Evolutionary conservation across 2,113 vertebrate genomes (phyloP).

Genomic region (Ctenodactylus gundi): DNA sequence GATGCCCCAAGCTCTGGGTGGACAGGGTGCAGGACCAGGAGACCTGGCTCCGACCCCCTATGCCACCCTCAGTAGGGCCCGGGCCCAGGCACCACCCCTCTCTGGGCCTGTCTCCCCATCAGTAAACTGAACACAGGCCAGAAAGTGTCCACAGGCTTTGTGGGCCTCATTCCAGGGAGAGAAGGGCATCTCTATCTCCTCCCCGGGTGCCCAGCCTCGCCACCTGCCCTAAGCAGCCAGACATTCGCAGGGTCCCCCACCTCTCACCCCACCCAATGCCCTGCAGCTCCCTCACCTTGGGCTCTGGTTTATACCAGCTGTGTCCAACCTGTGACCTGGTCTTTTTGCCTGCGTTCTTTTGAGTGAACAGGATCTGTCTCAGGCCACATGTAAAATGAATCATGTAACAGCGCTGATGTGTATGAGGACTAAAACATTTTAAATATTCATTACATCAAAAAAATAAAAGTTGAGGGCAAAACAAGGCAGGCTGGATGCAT

Average conservation of each 20-base stretch:
- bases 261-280: background rate
- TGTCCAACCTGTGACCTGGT: no score
- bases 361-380: no score
- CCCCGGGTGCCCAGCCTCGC: background rate
- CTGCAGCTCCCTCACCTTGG: background rate
- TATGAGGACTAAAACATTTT: no score
- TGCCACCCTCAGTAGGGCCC: background rate
- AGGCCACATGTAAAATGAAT: no score
- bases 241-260: no score
- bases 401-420: no score
- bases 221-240: background rate
- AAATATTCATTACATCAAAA: no score
- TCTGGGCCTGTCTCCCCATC: background rate
- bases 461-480: no score
- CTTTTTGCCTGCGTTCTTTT: no score
- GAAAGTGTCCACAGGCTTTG: background rate
- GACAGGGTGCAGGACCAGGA: background rate
- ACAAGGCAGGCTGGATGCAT: no score
- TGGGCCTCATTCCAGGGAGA: background rate
- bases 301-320: no score
- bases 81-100: background rate
- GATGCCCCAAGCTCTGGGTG: background rate
- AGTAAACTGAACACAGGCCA: background rate
- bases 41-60: background rate
- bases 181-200: accelerated